These are phyloP conservation scores for Vollenhovia emeryi DNA, from an alignment of 1,140 invertebrate genomes.

Conservation along the genomic window DNA sequence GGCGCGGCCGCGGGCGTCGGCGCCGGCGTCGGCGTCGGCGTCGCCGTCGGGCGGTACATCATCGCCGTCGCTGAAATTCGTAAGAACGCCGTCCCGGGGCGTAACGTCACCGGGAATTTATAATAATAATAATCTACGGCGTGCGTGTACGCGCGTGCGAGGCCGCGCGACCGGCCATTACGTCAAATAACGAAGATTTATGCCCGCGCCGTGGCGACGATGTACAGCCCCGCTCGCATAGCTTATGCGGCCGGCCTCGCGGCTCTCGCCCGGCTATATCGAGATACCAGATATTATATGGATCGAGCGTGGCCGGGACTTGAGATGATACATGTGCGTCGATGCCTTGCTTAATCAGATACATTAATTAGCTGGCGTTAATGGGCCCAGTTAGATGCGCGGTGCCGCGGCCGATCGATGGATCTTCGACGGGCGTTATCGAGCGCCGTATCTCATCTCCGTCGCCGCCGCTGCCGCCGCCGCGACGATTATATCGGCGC, in stretches of 20 bases:
- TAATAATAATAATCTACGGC: slow-evolving; percentile 57
- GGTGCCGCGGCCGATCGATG: slow-evolving; percentile 27
- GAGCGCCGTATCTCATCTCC: slow-evolving; percentile 20
- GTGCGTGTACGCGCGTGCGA: background rate
- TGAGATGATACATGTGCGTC: slow-evolving; percentile 57
- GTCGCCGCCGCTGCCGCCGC: too few species aligned
- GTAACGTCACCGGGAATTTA: slow-evolving; percentile 40
- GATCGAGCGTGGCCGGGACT: slow-evolving; percentile 49
- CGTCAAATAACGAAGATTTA: slow-evolving; percentile 58
- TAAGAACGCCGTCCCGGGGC: slow-evolving; percentile 27
- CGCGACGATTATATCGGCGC: background rate
- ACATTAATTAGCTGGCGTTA: slow-evolving; percentile 60
- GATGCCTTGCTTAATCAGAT: slow-evolving; percentile 59
- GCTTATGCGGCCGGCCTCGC: slow-evolving; percentile 3
- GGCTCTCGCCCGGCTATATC: too few species aligned
- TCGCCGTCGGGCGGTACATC: too few species aligned
- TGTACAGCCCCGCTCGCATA: slow-evolving; percentile 20
- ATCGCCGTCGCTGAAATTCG: slow-evolving; percentile 10
- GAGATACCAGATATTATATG: slow-evolving; percentile 53
- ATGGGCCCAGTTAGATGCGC: slow-evolving; percentile 49
- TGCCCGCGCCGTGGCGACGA: slow-evolving; percentile 40
- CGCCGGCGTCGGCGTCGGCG: too few species aligned
- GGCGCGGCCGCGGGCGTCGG: too few species aligned
- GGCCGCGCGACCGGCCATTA: slow-evolving; percentile 34
- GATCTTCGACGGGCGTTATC: slow-evolving; percentile 36